phyloP scores from a whole-genome alignment of 1,140 invertebrate genomes.

The Triops cancriformis region DNA sequence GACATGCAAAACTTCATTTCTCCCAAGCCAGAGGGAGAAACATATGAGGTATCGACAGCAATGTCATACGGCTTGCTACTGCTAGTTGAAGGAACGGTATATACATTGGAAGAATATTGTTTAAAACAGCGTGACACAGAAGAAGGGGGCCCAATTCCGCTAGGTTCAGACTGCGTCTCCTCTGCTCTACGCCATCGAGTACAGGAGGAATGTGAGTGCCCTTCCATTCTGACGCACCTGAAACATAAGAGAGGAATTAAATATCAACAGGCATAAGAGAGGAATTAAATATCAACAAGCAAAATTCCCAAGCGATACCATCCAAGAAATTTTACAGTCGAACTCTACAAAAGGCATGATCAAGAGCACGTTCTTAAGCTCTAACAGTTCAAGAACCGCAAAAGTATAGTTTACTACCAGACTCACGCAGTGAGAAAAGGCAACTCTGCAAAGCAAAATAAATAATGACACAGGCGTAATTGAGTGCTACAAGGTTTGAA shows the following conservation, averaged over 20 bases:
- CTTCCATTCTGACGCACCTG: not conserved
- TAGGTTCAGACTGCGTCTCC: not conserved
- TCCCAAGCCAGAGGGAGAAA: conserved; percentile 39
- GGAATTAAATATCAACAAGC: not conserved
- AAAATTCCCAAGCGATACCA: not conserved
- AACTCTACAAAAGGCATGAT: not conserved
- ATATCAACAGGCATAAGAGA: not conserved
- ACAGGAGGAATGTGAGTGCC: not conserved
- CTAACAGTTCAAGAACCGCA: no score
- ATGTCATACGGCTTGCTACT: conserved; percentile 6
- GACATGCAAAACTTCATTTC: conserved; percentile 80
- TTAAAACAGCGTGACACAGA: not conserved
- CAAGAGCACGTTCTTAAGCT: no score
- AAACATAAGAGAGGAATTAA: not conserved
- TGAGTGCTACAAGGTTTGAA: not conserved
- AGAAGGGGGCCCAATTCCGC: not conserved
- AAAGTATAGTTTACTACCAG: no score
- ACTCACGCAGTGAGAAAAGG: no score
- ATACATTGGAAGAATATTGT: not conserved
- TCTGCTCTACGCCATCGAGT: not conserved
- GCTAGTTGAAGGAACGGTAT: conserved; percentile 5
- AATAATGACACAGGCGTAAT: not conserved
- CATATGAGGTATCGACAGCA: not conserved
- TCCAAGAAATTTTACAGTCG: not conserved
- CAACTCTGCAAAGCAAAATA: not conserved